These are phyloP conservation scores for Hydractinia symbiolongicarpus DNA, from an alignment of 30 jellyfish, hydroid and myxozoan species.

Conservation along the genomic window DNA sequence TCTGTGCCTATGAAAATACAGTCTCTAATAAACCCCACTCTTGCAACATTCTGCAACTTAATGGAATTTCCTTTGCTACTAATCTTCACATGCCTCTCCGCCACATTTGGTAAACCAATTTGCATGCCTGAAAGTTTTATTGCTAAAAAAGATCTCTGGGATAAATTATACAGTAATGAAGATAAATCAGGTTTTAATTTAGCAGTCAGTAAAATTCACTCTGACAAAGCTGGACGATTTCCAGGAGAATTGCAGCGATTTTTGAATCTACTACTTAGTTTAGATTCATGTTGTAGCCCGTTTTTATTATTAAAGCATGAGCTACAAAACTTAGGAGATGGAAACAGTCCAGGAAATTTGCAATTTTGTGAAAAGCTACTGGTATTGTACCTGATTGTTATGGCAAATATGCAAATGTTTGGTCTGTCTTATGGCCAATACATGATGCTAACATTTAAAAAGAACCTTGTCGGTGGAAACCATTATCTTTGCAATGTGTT, in stretches of 20 bases:
- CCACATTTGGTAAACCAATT: not conserved
- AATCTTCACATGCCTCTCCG: not conserved
- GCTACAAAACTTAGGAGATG: not conserved
- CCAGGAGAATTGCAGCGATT: not conserved
- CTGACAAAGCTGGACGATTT: not conserved
- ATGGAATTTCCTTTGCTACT: not conserved
- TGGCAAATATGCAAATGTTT: not conserved
- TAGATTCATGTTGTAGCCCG: not conserved
- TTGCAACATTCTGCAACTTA: slow-evolving; percentile 4
- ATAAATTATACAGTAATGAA: not conserved
- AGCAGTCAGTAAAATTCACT: not conserved
- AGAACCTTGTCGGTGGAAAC: not conserved
- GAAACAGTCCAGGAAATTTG: not conserved
- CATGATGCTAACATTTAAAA: not conserved
- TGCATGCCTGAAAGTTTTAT: slow-evolving; percentile 2
- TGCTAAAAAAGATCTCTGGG: not conserved
- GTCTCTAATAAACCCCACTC: not conserved
- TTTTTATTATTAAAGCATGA: not conserved
- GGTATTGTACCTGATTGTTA: not conserved
- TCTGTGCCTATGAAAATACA: not conserved
- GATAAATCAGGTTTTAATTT: slow-evolving; percentile 3
- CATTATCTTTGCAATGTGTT: not conserved
- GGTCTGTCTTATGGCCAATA: not conserved
- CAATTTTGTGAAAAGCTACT: slow-evolving; percentile 2
- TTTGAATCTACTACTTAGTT: slow-evolving; percentile 2